These are phyloP conservation scores for Nebria brevicollis DNA, from an alignment of 2,888 invertebrate genomes.

Conservation along the genomic window DNA sequence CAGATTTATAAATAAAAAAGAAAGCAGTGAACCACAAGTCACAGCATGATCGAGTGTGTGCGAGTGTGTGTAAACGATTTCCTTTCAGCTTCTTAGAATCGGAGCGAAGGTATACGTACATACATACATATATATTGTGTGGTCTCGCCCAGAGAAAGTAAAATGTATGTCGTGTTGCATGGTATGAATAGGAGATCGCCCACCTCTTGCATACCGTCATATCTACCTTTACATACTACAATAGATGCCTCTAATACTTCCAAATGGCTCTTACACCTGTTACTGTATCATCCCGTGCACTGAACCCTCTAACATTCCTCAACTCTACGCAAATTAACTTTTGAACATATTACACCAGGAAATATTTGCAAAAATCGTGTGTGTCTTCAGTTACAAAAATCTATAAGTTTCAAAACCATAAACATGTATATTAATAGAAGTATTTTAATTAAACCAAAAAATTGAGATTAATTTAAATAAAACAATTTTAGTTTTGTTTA, in stretches of 20 bases:
- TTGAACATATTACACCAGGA: neutral
- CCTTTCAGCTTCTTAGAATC: constrained; percentile 36
- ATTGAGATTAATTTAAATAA: too few species aligned
- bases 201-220: constrained; percentile 22
- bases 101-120: constrained; percentile 16
- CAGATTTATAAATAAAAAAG: constrained; percentile 24
- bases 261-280: neutral
- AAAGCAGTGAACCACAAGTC: constrained; percentile 29
- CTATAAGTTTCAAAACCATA: too few species aligned
- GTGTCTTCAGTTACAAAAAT: too few species aligned
- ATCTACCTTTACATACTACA: constrained; percentile 12
- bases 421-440: neutral
- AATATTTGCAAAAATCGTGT: too few species aligned
- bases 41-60: neutral
- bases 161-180: constrained; percentile 32
- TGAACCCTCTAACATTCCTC: too few species aligned
- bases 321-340: too few species aligned
- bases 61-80: constrained; percentile 2
- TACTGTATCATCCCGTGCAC: neutral
- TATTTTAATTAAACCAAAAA: too few species aligned
- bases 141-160: constrained; percentile 44
- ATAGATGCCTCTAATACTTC: neutral
- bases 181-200: constrained; percentile 31
- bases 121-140: neutral
- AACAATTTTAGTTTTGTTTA: neutral